These are phyloP conservation scores for Celastrina argiolus DNA, from an alignment of 2,888 invertebrate genomes.

Conservation along the genomic window DNA sequence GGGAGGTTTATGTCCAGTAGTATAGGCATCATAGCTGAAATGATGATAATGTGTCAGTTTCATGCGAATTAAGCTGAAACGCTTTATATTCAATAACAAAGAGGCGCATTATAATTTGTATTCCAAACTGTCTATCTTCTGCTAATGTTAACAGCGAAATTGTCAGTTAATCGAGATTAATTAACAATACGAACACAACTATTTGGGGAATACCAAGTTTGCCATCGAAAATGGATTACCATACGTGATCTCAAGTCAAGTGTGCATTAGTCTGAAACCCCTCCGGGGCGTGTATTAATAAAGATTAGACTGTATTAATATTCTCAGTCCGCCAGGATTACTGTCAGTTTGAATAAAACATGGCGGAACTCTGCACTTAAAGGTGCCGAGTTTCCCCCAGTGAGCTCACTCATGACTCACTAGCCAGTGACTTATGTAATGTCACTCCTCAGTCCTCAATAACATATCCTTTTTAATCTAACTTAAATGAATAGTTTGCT, in stretches of 20 bases:
- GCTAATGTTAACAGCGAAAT: too few species aligned
- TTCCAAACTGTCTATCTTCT: too few species aligned
- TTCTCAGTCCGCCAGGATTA: conserved; percentile 27
- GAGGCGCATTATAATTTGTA: too few species aligned
- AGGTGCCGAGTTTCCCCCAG: conserved; percentile 26
- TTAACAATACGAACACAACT: too few species aligned
- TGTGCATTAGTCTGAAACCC: conserved; percentile 1
- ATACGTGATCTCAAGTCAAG: conserved; percentile 12
- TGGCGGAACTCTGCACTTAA: conserved; percentile 29
- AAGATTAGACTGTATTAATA: conserved; percentile 32
- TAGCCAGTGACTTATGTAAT: not conserved
- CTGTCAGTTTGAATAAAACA: conserved; percentile 32
- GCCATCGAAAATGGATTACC: not conserved
- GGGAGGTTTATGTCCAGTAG: too few species aligned
- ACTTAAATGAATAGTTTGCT: too few species aligned
- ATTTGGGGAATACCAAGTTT: conserved; percentile 3
- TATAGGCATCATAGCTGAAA: too few species aligned
- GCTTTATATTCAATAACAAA: too few species aligned
- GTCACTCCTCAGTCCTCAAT: not conserved
- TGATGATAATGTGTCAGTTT: too few species aligned
- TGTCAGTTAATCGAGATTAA: too few species aligned
- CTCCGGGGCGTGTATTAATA: conserved; percentile 27
- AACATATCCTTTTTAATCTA: not conserved
- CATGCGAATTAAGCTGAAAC: too few species aligned
- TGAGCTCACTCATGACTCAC: not conserved